Conservation (phyloP, 2,888 invertebrate genomes). For the Hedya salicella region DNA sequence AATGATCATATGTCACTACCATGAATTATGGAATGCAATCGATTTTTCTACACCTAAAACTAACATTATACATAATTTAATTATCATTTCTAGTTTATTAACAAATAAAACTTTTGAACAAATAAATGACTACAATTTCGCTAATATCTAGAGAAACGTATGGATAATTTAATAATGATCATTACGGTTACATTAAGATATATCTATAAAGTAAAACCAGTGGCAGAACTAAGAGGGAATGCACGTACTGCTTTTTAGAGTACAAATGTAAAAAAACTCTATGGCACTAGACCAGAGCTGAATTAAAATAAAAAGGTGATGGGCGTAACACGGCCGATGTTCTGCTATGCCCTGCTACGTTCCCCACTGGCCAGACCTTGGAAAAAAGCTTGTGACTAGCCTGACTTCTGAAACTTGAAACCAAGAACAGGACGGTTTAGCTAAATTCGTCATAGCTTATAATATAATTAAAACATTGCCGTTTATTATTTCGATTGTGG, state of each 20-base stretch:
- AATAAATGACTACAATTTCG: conserved; percentile 31
- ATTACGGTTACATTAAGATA: conserved; percentile 24
- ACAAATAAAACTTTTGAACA: conserved; percentile 32
- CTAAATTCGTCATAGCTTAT: too few relatives aligned
- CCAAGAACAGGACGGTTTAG: too few relatives aligned
- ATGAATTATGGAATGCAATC: conserved; percentile 30
- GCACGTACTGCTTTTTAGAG: too few relatives aligned
- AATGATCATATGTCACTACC: conserved; percentile 14
- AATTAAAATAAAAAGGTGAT: too few relatives aligned
- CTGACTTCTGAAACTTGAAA: background rate
- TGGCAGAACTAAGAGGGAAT: conserved; percentile 2
- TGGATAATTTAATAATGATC: conserved; percentile 30
- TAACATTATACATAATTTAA: background rate
- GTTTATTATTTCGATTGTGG: too few relatives aligned
- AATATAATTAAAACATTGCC: too few relatives aligned
- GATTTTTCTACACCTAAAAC: conserved; percentile 17
- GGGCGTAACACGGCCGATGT: too few relatives aligned
- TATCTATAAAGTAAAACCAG: background rate
- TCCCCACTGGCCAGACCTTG: background rate
- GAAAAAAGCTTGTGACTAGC: background rate
- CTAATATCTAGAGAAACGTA: conserved; percentile 6
- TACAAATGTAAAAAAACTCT: background rate
- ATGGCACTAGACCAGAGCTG: background rate
- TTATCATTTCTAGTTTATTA: conserved; percentile 21
- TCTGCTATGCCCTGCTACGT: too few relatives aligned